Base-by-base conservation (phyloP, 2,888 invertebrate genomes). In the Noctua janthe region DNA sequence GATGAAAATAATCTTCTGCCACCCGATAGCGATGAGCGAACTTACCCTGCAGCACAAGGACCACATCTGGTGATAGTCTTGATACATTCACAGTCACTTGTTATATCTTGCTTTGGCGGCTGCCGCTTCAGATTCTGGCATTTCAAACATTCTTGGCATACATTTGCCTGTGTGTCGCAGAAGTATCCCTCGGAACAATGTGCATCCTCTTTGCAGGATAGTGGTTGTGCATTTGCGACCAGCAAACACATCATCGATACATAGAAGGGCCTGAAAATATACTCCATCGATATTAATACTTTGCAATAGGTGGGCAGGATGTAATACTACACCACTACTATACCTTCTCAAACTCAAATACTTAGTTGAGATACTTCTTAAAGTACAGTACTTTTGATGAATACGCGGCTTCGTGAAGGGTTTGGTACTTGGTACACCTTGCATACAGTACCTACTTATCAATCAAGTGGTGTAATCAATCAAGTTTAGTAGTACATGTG, bases 121-220 rank as follows among this genome's bases (percentile, higher is more conserved):
- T 90, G 89, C 5, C 95, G 92, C 51, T 93, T 92, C 56, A 93
- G 86, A 49, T 91, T 87, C 51, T 91, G 90, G 81, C 95, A 95
- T 20, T 86, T 79, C 59, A 94, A 83, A 79, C 95, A 95, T 75
- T 90, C 80, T 47, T 86, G 91, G 77, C 95, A 95, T 23, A 83
- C 74, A 75, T 87, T 89, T 4, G 77, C 71, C 54, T 80, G 86
- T 20, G 71, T n/a, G 20, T 92, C 91, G 82, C 95, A 95, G 85
- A 89, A 94, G 78, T 89, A 92, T 10, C 91, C 93, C 11, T 76
- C 87, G 35, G 90, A 80, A 79, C 95, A 95, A 15, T 95, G 93
- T 2, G 74, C 78, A 59, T 94, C 92, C 59, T 90, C 89, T 23
- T 74, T 74, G 78, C 95, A 95, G 5, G 81, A 76, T 73, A 84